Evolutionary conservation across 2,797 vertebrate genomes (phyloP), one percentile per base, ranked within the genome.

Genomic region (Melanotaenia nigrans): DNA sequence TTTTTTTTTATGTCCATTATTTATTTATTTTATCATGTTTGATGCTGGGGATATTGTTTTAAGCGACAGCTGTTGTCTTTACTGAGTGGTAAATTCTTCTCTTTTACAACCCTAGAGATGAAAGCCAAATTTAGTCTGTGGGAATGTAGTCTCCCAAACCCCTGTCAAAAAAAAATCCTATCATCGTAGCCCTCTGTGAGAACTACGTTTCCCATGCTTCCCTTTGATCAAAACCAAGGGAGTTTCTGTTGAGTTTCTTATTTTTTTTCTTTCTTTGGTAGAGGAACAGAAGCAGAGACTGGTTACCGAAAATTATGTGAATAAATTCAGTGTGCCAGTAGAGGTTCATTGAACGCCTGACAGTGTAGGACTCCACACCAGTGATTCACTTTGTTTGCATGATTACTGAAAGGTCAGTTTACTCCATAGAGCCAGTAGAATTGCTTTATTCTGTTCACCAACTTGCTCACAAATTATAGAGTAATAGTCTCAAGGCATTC

Each of bases 31-130:
- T 22, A 22, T 51, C n/a, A 4, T 0, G 47, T 93, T 92, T 93
- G 91, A 93, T 92, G 90, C 78, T 35, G 42, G 75, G 76, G 89
- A 79, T 92, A 88, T 91, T 92, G 92, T 93, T 94, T 93, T 92
- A 94, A 93, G 93, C 87, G 62, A 86, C 93, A 95, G 93, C 92
- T 95, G 93, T 94, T 94, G 92, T 94, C 94, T 93, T 92, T 92
- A 87, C 78, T 75, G 82, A 87, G 82, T 83, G 82, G 81, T 85
- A 83, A 90, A 85, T 84, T 82, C 77, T 85, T 68, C 28, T 85
- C 83, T 87, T 86, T 90, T 71, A 86, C 87, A 89, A 91, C 89
- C 83, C 87, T 18, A 11, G 82, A 93, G 93, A 94, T 94, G 88
- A 94, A 94, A 94, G 94, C 62, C 68, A 79, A 81, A 92, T 85